Evolutionary conservation across 1,140 invertebrate genomes (phyloP).

Genomic region (Galleria mellonella): DNA sequence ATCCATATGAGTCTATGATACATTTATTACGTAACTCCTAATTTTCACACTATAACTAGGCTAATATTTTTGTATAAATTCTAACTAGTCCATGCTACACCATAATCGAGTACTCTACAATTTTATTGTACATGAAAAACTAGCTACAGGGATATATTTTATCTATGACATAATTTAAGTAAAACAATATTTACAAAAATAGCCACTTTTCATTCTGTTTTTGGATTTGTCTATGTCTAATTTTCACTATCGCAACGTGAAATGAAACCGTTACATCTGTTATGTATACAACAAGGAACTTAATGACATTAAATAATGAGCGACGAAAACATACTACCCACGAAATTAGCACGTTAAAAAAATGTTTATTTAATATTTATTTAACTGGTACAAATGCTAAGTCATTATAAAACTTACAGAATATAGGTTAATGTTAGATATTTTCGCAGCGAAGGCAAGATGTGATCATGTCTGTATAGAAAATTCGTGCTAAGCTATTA

Average conservation of each 20-base stretch:
- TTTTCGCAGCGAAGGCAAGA: constrained; percentile 11
- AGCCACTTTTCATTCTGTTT: constrained; percentile 56
- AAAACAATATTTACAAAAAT: constrained; percentile 72
- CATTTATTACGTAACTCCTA: constrained; percentile 48
- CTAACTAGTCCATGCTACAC: constrained; percentile 61
- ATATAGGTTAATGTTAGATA: too few relatives aligned
- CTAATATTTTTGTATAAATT: constrained; percentile 68
- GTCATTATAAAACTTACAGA: constrained; percentile 18
- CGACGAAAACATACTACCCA: constrained; percentile 25
- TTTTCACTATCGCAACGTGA: constrained; percentile 34
- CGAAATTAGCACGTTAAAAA: too few relatives aligned
- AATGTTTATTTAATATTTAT: constrained; percentile 31
- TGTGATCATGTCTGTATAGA: constrained; percentile 1
- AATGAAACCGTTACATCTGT: constrained; percentile 26
- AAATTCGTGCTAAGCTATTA: constrained; percentile 8
- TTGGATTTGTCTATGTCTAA: constrained; percentile 53
- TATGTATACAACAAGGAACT: constrained; percentile 54
- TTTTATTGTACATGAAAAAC: constrained; percentile 73
- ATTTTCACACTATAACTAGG: constrained; percentile 54
- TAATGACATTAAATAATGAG: constrained; percentile 29
- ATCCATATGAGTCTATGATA: constrained; percentile 39
- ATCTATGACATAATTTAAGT: constrained; percentile 69
- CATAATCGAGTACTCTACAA: constrained; percentile 62
- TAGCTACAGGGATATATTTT: constrained; percentile 66
- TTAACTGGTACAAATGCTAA: constrained; percentile 29